Percentiles rank a stretch among this genome's conserved stretches.
These are phyloP conservation scores for Propithecus perrieri DNA, from an alignment of 2,797 vertebrate species.

Conservation along the genomic window DNA sequence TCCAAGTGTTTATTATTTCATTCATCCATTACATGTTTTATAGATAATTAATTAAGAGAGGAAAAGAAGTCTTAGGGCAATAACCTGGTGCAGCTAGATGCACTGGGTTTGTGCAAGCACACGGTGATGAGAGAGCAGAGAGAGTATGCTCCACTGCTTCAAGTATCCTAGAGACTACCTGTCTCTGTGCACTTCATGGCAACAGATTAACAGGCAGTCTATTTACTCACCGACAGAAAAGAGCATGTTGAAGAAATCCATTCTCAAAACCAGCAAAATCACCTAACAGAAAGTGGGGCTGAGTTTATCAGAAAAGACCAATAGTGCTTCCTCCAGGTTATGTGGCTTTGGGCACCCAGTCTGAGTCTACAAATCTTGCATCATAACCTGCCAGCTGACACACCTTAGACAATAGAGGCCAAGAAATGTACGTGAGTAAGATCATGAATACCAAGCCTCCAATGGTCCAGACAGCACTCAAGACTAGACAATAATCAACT, in stretches of 20 bases:
- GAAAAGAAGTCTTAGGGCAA: not conserved
- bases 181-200: not conserved
- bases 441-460: not conserved
- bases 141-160: too few species aligned
- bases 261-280: constrained; percentile 3
- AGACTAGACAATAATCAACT: not conserved
- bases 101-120: not conserved
- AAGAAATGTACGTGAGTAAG: not conserved
- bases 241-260: not conserved
- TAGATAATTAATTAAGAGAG: not conserved
- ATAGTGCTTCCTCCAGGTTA: not conserved
- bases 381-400: not conserved
- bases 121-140: not conserved
- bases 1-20: not conserved
- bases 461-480: not conserved
- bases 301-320: not conserved
- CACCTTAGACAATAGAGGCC: not conserved
- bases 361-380: not conserved
- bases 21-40: not conserved
- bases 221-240: not conserved
- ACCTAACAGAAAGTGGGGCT: not conserved
- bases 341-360: not conserved
- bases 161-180: not conserved
- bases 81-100: not conserved
- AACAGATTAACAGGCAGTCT: not conserved